Conservation (phyloP, 2,888 invertebrate species). For the Mantis religiosa region DNA sequence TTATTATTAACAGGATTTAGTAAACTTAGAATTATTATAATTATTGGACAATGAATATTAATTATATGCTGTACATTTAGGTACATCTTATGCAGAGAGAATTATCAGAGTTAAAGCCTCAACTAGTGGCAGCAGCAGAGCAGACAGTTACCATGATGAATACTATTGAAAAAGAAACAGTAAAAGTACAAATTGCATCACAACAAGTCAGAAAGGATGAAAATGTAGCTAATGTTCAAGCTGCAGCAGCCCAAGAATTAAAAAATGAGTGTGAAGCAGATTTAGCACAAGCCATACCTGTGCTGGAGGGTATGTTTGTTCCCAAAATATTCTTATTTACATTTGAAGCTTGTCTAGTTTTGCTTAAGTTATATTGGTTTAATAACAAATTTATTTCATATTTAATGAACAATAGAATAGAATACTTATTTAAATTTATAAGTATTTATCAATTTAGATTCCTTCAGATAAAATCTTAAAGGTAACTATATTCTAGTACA, state of each 20-base stretch:
- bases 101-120: conserved; percentile 68
- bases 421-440: too few species aligned
- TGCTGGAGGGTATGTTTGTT: conserved; percentile 55
- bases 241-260: conserved; percentile 74
- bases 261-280: conserved; percentile 91
- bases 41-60: not conserved
- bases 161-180: conserved; percentile 70
- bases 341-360: not conserved
- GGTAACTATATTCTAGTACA: too few species aligned
- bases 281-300: conserved; percentile 80
- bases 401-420: too few species aligned
- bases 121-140: conserved; percentile 65
- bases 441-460: too few species aligned
- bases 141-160: conserved; percentile 72
- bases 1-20: too few species aligned
- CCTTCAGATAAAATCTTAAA: too few species aligned
- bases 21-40: too few species aligned
- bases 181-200: conserved; percentile 73
- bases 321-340: not conserved
- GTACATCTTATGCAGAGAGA: conserved; percentile 68
- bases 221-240: conserved; percentile 81
- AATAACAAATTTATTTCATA: too few species aligned
- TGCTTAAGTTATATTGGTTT: too few species aligned
- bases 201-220: conserved; percentile 80
- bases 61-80: not conserved